Conservation (phyloP, 2,888 invertebrate genomes). For the Drosophila heteroneura region DNA sequence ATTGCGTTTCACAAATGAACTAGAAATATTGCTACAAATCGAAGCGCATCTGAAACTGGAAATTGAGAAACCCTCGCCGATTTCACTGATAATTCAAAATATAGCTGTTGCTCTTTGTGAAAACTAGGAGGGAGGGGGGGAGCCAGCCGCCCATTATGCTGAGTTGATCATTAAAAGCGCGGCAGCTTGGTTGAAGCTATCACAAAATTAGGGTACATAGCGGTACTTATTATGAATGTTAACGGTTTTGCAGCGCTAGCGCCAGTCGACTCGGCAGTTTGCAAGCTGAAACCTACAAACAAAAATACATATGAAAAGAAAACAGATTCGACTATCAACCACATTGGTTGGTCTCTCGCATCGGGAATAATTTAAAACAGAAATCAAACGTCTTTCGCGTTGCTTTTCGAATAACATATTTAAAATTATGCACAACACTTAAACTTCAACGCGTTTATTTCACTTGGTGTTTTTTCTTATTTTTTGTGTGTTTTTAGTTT, state of each 20-base stretch:
- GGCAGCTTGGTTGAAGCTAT: conserved; percentile 54
- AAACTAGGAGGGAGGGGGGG: background rate
- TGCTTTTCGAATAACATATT: conserved; percentile 64
- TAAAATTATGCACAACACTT: conserved; percentile 81
- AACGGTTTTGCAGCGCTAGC: conserved; percentile 81
- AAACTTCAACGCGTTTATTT: conserved; percentile 78
- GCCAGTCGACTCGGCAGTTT: conserved; percentile 44
- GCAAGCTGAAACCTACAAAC: conserved; percentile 41
- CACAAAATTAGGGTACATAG: conserved; percentile 82
- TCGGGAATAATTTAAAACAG: conserved; percentile 72
- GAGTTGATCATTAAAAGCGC: conserved; percentile 69
- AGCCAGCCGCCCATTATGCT: conserved; percentile 59
- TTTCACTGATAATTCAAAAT: conserved; percentile 55
- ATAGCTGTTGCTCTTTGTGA: background rate
- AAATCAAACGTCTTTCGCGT: conserved; percentile 70
- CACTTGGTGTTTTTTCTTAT: conserved; percentile 24
- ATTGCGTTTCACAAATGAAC: conserved; percentile 76
- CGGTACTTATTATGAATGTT: conserved; percentile 83
- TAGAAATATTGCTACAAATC: conserved; percentile 65
- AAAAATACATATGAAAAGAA: conserved; percentile 7
- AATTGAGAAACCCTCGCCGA: conserved; percentile 58
- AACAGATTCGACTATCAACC: conserved; percentile 63
- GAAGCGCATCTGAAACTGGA: conserved; percentile 64
- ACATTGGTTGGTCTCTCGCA: conserved; percentile 37
- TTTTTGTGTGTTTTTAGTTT: conserved; percentile 5